These are phyloP conservation scores for Casuarius casuarius DNA, from an alignment of 2,113 vertebrate species.

Conservation along the genomic window DNA sequence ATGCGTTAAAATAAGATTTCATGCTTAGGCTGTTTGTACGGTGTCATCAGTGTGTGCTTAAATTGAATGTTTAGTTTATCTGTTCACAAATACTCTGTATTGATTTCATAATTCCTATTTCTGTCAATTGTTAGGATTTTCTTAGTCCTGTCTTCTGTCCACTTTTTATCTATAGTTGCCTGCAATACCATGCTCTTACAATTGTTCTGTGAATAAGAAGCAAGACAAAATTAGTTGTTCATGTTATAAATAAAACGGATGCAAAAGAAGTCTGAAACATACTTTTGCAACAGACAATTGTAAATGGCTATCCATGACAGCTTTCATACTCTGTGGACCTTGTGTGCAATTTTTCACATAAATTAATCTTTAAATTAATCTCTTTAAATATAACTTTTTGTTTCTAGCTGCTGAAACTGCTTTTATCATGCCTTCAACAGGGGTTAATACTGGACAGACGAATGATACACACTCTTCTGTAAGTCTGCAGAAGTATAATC, in stretches of 20 bases:
- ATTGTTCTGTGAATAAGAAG: neutral
- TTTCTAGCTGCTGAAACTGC: constrained; percentile 75
- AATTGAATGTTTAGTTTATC: neutral
- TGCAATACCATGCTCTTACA: neutral
- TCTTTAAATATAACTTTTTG: neutral
- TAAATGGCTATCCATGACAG: neutral
- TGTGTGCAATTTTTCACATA: neutral
- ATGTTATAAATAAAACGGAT: constrained; percentile 15
- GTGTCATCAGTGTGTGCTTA: neutral
- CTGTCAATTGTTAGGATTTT: neutral
- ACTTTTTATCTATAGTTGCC: neutral
- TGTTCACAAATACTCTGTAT: neutral
- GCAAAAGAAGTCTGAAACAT: neutral
- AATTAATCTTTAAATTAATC: neutral
- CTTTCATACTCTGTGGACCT: neutral
- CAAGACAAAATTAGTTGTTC: neutral
- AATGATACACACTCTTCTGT: constrained; percentile 73
- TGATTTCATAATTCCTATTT: neutral
- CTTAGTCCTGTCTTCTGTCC: neutral
- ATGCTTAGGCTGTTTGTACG: neutral
- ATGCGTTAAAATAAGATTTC: neutral
- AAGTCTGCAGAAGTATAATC: constrained; percentile 67
- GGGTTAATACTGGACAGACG: constrained; percentile 65
- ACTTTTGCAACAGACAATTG: constrained; percentile 1
- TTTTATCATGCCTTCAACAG: constrained; percentile 55